Base-by-base conservation (phyloP, 2,888 invertebrate species). In the Scaptomyza tumidula region DNA sequence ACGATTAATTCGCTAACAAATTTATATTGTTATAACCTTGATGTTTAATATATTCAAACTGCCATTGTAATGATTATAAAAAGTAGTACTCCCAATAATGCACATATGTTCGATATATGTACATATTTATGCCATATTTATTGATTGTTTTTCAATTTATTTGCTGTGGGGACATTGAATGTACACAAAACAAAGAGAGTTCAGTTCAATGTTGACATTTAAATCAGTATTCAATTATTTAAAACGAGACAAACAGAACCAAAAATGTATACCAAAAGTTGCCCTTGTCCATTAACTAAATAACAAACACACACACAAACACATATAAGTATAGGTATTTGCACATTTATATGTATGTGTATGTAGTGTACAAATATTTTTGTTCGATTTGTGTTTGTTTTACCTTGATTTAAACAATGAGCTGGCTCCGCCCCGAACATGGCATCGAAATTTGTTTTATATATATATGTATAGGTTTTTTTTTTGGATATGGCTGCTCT, bases 171-270 rank as follows among this genome's bases (percentile, higher is more conserved):
- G 49, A 41, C 31, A 24, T 27, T 71, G 14, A 49, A 52, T 52
- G 53, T 43, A 3, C 27, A 14, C 46, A 63, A 48, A 70, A 33
- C n/a, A 65, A 62, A 70, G 6, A 14, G 64, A 62, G 31, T 64
- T 48, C 61, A 50, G 35, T 14, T 48, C 52, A 71, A 69, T 83
- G 81, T 86, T 86, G 84, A 84, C 87, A 84, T 68, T 72, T 59
- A 88, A 83, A 83, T 83, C 83, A 88, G 71, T 68, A 67, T 62
- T 79, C 68, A 85, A 85, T 86, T 86, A 87, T 89, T 87, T 85
- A 83, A 73, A 75, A 49, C 61, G 81, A 39, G 61, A 39, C 56
- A 53, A 24, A 41, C 41, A 43, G 35, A 66, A 66, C 59, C 41
- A 43, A 39, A 65, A 66, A 62, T 41, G 33, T 53, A 59, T 46